Evolutionary conservation across 2,888 invertebrate species (phyloP).

Genomic region (Pseudococcus longispinus): DNA sequence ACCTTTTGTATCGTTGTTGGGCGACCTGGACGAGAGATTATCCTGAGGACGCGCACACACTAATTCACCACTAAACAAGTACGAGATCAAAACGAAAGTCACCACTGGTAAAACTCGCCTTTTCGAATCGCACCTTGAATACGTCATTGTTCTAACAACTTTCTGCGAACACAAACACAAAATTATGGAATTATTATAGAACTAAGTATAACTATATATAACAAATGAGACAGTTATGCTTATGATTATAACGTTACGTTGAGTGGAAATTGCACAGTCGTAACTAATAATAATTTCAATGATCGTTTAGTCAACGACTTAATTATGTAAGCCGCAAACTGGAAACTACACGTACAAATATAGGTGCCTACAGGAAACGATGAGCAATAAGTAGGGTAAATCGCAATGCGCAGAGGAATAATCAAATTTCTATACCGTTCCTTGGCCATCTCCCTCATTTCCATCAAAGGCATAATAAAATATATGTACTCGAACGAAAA

Average conservation of each 20-base stretch:
- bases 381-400: background rate
- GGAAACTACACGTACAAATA: background rate
- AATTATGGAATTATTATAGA: background rate
- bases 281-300: slow-evolving; percentile 2
- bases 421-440: background rate
- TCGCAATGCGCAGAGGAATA: background rate
- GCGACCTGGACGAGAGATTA: background rate
- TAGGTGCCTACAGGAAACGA: background rate
- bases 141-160: slow-evolving; percentile 56
- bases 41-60: slow-evolving; percentile 54
- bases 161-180: slow-evolving; percentile 47
- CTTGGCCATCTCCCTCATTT: background rate
- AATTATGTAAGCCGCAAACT: background rate
- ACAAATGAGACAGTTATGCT: slow-evolving; percentile 14
- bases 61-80: slow-evolving; percentile 51
- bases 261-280: background rate
- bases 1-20: slow-evolving; percentile 28
- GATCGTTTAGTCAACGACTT: background rate
- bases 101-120: slow-evolving; percentile 55
- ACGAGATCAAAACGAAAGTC: slow-evolving; percentile 55
- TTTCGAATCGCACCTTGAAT: slow-evolving; percentile 42
- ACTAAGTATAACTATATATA: background rate
- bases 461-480: background rate
- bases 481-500: background rate
- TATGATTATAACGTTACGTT: background rate